Evolutionary conservation across 1,140 invertebrate species (phyloP), one percentile per base, ranked within the genome.

Genomic region (Drosophila nebulosa): DNA sequence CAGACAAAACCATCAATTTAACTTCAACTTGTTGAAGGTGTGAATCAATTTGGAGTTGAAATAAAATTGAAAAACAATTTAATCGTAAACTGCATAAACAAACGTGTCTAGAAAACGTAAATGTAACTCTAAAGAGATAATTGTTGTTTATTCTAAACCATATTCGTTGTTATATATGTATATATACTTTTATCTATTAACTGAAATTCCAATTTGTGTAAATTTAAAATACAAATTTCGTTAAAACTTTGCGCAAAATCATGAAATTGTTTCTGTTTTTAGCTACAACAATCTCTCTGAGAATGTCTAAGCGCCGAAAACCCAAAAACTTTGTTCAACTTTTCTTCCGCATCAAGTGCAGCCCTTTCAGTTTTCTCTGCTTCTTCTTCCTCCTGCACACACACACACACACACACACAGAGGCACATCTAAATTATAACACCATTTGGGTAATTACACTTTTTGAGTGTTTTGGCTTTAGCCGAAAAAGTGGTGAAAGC

Each of bases 371-470:
- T 68, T 50, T 42, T n/a, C n/a, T n/a, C n/a, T 51, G 36, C 55
- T 16, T 18, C 4, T 22, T 10, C 22, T 2, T 7, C 6, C 22
- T 59, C 16, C 1, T 1, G 16, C 16, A 12, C 26, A 18, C 22
- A 39, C 2, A 16, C 5, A 30, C 53, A 26, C 27, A 52, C 30
- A 57, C 39, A 36, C 21, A n/a, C 10, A 24, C 18, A n/a, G 57
- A 30, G 14, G 68, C 72, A 74, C 75, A 66, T 78, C 83, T 86
- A 88, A 86, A 88, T 86, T 86, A 86, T 78, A 88, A 81, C 79
- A 67, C 83, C 83, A 86, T 86, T 86, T 86, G 74, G 78, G 83
- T 86, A 86, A 86, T 86, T 86, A 88, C 83, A 88, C 78, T 88
- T 86, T 86, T 81, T 64, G 80, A 85, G 77, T 80, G 79, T 84